phyloP scores from a whole-genome alignment of 2,888 invertebrate genomes.

The Rhagophthalmus giganteus region DNA sequence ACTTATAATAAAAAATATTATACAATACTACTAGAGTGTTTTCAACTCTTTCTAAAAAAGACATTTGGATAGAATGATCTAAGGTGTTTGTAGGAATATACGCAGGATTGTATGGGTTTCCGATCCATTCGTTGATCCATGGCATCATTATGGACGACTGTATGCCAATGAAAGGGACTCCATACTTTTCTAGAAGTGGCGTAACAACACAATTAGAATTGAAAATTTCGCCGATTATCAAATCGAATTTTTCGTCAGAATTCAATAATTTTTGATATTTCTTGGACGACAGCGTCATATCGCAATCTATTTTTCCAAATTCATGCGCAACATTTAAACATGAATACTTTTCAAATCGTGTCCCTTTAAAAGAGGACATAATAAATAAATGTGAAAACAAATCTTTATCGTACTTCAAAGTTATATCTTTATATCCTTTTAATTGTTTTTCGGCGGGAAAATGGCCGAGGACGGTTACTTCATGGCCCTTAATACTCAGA shows the following conservation, averaged over 20 bases:
- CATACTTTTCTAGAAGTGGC: slow-evolving; percentile 2
- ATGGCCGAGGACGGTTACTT: slow-evolving; percentile 68
- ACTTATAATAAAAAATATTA: slow-evolving; percentile 15
- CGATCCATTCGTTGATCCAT: slow-evolving; percentile 57
- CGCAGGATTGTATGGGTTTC: slow-evolving; percentile 57
- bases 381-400: not conserved
- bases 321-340: not conserved
- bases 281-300: slow-evolving; percentile 37
- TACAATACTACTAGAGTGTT: slow-evolving; percentile 50
- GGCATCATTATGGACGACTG: slow-evolving; percentile 52
- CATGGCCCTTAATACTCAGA: slow-evolving; percentile 65
- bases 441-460: slow-evolving; percentile 54
- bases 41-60: slow-evolving; percentile 49
- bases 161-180: slow-evolving; percentile 7
- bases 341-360: not conserved
- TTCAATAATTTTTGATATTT: slow-evolving; percentile 5
- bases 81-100: slow-evolving; percentile 58
- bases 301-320: slow-evolving; percentile 14
- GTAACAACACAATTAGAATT: slow-evolving; percentile 69
- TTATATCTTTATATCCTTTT: slow-evolving; percentile 32
- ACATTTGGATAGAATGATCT: slow-evolving; percentile 45
- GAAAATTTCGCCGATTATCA: slow-evolving; percentile 71
- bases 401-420: slow-evolving; percentile 9
- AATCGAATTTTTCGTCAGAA: slow-evolving; percentile 61
- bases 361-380: not conserved